Conservation (phyloP, 2,888 invertebrate genomes). For the Cepaea hortensis region DNA sequence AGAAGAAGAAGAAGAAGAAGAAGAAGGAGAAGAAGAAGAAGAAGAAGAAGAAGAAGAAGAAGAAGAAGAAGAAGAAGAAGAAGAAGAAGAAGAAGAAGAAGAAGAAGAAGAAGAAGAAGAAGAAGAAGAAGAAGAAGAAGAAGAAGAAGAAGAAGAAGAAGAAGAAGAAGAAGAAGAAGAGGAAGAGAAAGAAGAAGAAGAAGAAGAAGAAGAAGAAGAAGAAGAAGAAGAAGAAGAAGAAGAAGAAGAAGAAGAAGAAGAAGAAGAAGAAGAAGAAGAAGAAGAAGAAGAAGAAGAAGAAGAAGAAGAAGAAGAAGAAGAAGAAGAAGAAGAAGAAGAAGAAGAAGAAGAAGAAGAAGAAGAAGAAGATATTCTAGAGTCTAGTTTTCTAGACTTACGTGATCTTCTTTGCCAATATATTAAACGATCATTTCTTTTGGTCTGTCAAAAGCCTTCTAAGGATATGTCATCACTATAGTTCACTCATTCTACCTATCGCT, state of each 20-base stretch:
- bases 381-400: too few species aligned
- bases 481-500: too few species aligned
- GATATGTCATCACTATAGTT: too few species aligned
- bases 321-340: too few species aligned
- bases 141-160: not conserved
- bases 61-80: not conserved
- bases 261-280: not conserved
- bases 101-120: not conserved
- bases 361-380: too few species aligned
- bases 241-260: not conserved
- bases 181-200: constrained; percentile 22
- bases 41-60: constrained; percentile 8
- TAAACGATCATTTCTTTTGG: too few species aligned
- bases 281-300: not conserved
- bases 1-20: not conserved
- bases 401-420: too few species aligned
- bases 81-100: not conserved
- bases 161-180: not conserved
- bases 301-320: not conserved
- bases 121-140: not conserved
- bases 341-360: too few species aligned
- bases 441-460: too few species aligned
- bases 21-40: constrained; percentile 16
- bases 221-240: not conserved
- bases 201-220: not conserved